Evolutionary conservation across 2,113 vertebrate species (phyloP), one percentile per base, ranked within the genome.

Genomic region (Heterotis niloticus): DNA sequence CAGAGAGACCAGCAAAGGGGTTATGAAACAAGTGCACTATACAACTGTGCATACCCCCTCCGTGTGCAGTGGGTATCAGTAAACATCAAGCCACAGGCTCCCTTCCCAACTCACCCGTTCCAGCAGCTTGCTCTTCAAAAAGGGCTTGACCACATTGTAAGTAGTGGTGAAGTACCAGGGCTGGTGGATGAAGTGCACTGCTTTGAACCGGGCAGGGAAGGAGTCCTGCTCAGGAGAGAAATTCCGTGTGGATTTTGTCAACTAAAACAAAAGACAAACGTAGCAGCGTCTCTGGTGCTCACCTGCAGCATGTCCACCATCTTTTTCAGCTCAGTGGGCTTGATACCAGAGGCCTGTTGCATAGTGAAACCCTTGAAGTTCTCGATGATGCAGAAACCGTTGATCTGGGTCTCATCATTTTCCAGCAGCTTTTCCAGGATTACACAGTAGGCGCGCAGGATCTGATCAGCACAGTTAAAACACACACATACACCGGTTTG

Each of bases 231-330:
- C 66, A 81, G 26, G 83, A 12, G 71, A 51, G 54, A 66, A n/a
- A 70, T 29, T 59, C 64, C n/a, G 73, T 71, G 13, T 13, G 17
- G 44, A 4, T 34, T 26, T 14, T 44, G 57, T 23, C 20, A 29
- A 29, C 26, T 12, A 20, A 60, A 59, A 59, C 60, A 11, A 59
- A 16, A 74, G 24, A 18, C 26, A 9, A 26, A 5, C 10, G 34
- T 16, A 56, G 52, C 70, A 9, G 56, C 10, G 1, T 17, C n/a
- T 28, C 17, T 10, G 14, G 16, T 18, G 64, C 11, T 52, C 84
- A 98, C 98, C 96, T 99, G 98, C 76, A 99, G 89, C 98, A 99
- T 99, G 89, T 98, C 97, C 90, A 99, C 98, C 98, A 99, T 99
- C 91, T 99, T 99, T 90, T 96, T 97, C 73, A 99, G 95, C 82